Evolutionary conservation across 2,113 vertebrate species (phyloP), one percentile per base, ranked within the genome.

Genomic region (Setophaga coronata): DNA sequence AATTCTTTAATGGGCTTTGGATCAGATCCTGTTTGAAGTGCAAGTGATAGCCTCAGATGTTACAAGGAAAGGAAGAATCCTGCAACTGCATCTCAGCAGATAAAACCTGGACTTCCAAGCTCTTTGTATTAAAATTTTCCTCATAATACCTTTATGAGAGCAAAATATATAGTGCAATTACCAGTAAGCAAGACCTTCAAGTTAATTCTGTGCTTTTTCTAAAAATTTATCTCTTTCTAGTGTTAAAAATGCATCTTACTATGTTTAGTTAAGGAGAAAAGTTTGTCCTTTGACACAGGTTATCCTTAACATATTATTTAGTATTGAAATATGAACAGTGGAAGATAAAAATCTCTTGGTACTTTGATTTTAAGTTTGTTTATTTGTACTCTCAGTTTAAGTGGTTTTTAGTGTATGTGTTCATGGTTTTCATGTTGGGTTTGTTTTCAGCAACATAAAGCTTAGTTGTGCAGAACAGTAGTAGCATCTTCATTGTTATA

Each of bases 1-100:
- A 96, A 94, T 95, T 96, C 66, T 82, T 89, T 93, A 90, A 87
- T 90, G 91, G 81, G 62, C 78, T 94, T 95, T 93, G 88, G 85
- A 66, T 92, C 79, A 86, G 93, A 95, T 95, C 85, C 74, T 92
- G 60, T 96, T 92, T 92, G 82, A 95, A 76, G 51, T 81, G 78
- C 61, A 89, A 94, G 77, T 24, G 82, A 88, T 86, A 95, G 64
- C 56, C 33, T 83, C 33, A 42, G 2, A 62, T 78, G 62, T 94
- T 83, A 43, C 7, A 81, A 78, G 51, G 79, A 94, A 90, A 48
- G 34, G 28, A 73, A 87, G 83, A 78, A 66, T 43, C 28, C 66
- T 91, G 78, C 54, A 87, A 43, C 24, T 89, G 71, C 20, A 93
- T 87, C 87, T 72, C 31, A 53, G 54, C 43, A 74, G 36, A 51